Evolutionary conservation across 1,140 invertebrate species (phyloP).

Genomic region (Psix sp.): DNA sequence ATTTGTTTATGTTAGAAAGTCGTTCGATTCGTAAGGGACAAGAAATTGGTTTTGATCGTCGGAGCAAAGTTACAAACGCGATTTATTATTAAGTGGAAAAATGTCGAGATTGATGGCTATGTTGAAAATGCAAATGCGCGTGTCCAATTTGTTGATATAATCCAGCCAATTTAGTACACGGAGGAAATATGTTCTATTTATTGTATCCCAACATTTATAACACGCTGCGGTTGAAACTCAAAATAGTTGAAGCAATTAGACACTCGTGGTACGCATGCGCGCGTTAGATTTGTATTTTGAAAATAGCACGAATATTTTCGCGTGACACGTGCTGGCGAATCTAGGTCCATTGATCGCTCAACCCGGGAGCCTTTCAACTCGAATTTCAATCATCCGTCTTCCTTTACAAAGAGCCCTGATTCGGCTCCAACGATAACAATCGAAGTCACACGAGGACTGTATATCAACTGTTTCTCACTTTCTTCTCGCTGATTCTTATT

Average conservation of each 20-base stretch:
- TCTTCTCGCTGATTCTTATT: no score
- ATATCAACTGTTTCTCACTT: slow-evolving; percentile 6
- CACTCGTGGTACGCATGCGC: slow-evolving; percentile 52
- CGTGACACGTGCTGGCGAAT: slow-evolving; percentile 32
- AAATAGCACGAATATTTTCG: slow-evolving; percentile 62
- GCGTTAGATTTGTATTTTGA: slow-evolving; percentile 57
- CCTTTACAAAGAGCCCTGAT: neutral
- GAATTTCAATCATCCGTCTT: slow-evolving; percentile 5
- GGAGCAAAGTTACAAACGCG: no score
- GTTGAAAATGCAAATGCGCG: slow-evolving; percentile 8
- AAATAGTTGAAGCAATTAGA: slow-evolving; percentile 59
- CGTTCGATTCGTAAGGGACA: no score
- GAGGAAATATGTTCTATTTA: slow-evolving; percentile 58
- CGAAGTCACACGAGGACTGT: no score
- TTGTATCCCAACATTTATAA: slow-evolving; percentile 55
- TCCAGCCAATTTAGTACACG: slow-evolving; percentile 25
- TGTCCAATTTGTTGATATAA: slow-evolving; percentile 30
- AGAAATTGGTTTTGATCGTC: no score
- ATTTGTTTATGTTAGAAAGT: no score
- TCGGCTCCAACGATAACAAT: neutral
- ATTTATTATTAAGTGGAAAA: neutral
- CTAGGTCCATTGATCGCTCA: slow-evolving; percentile 47
- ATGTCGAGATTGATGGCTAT: neutral
- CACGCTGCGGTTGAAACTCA: slow-evolving; percentile 39
- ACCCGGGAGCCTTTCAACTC: slow-evolving; percentile 10